These are phyloP conservation scores for Chelonia mydas DNA, from an alignment of 2,797 vertebrate species.

Conservation along the genomic window DNA sequence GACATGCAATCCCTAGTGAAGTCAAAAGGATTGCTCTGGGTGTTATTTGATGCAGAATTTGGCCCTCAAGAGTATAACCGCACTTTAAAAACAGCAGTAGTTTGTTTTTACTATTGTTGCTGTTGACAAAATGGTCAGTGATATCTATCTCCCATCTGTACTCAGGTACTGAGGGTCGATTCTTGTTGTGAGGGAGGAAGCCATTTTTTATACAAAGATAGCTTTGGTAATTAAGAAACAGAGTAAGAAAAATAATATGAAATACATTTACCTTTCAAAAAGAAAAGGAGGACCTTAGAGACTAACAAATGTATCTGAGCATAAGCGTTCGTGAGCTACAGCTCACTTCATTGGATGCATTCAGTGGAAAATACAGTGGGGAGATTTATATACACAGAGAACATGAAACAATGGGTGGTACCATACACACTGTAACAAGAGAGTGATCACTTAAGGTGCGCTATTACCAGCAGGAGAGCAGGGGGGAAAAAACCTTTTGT, in stretches of 20 bases:
- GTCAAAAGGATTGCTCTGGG: not conserved
- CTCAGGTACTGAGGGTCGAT: not conserved
- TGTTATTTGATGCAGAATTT: not conserved
- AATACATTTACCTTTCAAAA: not conserved
- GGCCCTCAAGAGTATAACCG: not conserved
- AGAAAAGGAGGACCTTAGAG: too few relatives aligned
- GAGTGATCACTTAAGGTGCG: too few relatives aligned
- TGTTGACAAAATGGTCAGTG: not conserved
- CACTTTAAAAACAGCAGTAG: not conserved
- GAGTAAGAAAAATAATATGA: not conserved
- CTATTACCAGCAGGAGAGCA: too few relatives aligned
- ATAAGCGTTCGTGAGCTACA: too few relatives aligned
- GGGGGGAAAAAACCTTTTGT: too few relatives aligned
- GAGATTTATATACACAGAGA: too few relatives aligned
- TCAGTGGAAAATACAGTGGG: too few relatives aligned
- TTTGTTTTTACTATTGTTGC: not conserved
- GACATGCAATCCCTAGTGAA: not conserved
- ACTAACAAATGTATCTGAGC: too few relatives aligned
- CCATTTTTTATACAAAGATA: not conserved
- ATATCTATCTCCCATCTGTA: not conserved
- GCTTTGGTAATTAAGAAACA: not conserved
- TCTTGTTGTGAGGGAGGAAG: not conserved
- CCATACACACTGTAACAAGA: too few relatives aligned
- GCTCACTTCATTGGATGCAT: too few relatives aligned
- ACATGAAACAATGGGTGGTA: too few relatives aligned